These are phyloP conservation scores for Oenanthe oenanthe DNA, from an alignment of 2,113 vertebrate species.

Conservation along the genomic window DNA sequence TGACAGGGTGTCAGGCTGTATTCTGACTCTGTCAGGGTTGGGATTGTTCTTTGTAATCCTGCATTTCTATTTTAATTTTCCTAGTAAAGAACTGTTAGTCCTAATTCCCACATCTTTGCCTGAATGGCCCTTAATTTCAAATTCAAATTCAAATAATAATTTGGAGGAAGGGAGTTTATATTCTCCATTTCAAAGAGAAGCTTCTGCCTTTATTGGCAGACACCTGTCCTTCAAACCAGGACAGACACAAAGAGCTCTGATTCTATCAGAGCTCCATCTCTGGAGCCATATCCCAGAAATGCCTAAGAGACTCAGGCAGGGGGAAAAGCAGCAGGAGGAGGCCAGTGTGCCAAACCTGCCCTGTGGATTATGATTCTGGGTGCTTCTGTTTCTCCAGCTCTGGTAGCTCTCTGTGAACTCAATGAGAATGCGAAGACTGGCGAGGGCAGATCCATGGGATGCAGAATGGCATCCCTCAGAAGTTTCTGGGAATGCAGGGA, in stretches of 20 bases:
- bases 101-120: no score
- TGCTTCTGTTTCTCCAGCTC: background rate
- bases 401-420: background rate
- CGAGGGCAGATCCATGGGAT: background rate
- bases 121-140: no score
- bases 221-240: no score
- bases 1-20: no score
- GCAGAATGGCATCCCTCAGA: background rate
- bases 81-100: no score
- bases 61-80: no score
- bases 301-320: background rate
- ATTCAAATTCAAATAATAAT: no score
- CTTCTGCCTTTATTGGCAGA: no score
- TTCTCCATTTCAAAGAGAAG: no score
- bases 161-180: no score
- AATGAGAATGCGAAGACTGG: background rate
- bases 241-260: background rate
- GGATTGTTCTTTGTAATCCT: no score
- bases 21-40: no score
- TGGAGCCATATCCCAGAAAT: background rate
- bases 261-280: background rate
- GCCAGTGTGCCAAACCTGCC: background rate
- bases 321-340: background rate
- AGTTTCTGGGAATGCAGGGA: background rate
- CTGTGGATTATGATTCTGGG: background rate